phyloP scores from a whole-genome alignment of 2,888 invertebrate species.

The Dione juno region DNA sequence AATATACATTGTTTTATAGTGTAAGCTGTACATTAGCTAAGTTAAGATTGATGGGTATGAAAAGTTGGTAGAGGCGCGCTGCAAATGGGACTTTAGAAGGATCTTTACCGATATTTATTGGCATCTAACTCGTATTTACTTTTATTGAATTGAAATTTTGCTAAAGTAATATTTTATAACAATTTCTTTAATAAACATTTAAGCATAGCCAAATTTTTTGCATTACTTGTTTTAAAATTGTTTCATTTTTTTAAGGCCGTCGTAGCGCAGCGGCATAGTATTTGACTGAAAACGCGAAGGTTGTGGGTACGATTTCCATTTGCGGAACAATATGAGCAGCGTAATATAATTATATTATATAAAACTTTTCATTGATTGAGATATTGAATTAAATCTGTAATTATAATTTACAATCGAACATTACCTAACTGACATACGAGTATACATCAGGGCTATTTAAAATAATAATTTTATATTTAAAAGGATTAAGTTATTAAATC shows the following conservation, averaged over 20 bases:
- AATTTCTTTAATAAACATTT: background rate
- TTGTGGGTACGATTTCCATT: too few relatives aligned
- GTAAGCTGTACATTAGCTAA: constrained; percentile 25
- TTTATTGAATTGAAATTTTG: constrained; percentile 12
- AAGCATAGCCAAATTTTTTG: too few relatives aligned
- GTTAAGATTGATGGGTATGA: constrained; percentile 32
- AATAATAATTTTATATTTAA: background rate
- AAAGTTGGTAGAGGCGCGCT: constrained; percentile 30
- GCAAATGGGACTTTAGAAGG: constrained; percentile 31
- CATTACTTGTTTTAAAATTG: too few relatives aligned
- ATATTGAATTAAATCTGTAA: background rate
- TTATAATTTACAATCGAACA: background rate
- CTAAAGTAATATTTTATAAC: background rate
- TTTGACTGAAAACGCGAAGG: too few relatives aligned
- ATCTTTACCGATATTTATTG: constrained; percentile 25
- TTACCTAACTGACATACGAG: background rate
- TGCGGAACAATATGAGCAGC: too few relatives aligned
- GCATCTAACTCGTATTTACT: background rate
- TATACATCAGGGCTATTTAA: background rate
- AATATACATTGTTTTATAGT: constrained; percentile 8
- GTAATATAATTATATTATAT: too few relatives aligned
- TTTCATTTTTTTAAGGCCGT: too few relatives aligned
- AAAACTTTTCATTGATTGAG: too few relatives aligned
- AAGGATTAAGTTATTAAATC: too few relatives aligned
- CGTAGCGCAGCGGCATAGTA: too few relatives aligned